Evolutionary conservation across 37 sponge, comb jelly and placozoan genomes (phyloP).

Genomic region (Tethya wilhelma): DNA sequence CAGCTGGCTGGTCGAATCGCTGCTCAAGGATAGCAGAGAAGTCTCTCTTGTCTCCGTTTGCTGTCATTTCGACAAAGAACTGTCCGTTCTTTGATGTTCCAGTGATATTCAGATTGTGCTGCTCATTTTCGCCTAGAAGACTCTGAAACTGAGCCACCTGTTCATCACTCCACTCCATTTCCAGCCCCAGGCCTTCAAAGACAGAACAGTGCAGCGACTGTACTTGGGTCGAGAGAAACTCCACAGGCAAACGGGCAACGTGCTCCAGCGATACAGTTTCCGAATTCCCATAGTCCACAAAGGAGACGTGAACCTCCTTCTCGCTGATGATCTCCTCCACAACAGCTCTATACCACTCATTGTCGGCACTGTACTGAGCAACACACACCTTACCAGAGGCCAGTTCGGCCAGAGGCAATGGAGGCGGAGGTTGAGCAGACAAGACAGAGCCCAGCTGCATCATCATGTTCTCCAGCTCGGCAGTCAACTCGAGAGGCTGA

Average conservation of each 20-base stretch:
- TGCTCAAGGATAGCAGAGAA: conserved; percentile 17
- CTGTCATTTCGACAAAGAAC: conserved; percentile 5
- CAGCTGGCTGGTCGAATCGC: neutral
- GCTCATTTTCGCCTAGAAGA: conserved; percentile 33
- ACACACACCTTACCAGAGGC: conserved; percentile 50
- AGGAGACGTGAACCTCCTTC: conserved; percentile 28
- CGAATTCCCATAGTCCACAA: conserved; percentile 84
- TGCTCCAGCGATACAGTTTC: conserved; percentile 25
- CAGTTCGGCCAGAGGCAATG: conserved; percentile 6
- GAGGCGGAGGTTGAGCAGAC: neutral
- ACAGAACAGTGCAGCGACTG: conserved; percentile 80
- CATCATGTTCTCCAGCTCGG: conserved; percentile 74
- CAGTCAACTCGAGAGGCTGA: conserved; percentile 71
- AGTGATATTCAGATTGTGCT: conserved; percentile 29
- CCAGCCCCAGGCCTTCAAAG: neutral
- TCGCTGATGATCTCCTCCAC: conserved; percentile 38
- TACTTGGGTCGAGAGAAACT: conserved; percentile 50
- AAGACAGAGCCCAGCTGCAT: conserved; percentile 8
- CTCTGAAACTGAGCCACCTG: conserved; percentile 35
- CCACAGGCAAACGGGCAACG: conserved; percentile 35
- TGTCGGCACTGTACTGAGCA: conserved; percentile 59
- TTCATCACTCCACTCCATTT: conserved; percentile 23
- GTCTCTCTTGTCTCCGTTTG: conserved; percentile 12
- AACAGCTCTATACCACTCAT: conserved; percentile 78
- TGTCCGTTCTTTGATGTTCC: neutral